These are phyloP conservation scores for Nothocercus nigrocapillus DNA, from an alignment of 2,113 vertebrate genomes.

Conservation along the genomic window DNA sequence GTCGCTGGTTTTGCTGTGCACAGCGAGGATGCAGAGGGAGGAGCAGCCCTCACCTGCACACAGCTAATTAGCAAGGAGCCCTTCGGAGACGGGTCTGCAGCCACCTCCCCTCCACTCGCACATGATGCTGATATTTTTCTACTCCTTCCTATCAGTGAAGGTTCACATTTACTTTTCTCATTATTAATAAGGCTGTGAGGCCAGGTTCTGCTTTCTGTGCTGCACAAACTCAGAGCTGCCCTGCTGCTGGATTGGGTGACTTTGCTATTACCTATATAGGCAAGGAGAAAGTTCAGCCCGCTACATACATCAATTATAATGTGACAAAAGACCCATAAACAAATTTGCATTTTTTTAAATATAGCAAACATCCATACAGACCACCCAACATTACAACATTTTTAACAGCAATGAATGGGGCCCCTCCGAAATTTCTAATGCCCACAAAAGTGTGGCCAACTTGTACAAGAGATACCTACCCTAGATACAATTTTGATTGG, in stretches of 20 bases:
- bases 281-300: neutral
- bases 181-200: neutral
- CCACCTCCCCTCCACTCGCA: neutral
- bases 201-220: neutral
- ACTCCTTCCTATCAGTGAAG: neutral
- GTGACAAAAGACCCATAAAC: neutral
- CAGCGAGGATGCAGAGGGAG: neutral
- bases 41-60: neutral
- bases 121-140: neutral
- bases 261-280: neutral
- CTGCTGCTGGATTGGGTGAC: neutral
- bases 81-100: constrained; percentile 12
- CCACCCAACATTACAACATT: neutral
- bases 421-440: neutral
- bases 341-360: neutral
- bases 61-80: constrained; percentile 12
- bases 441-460: too few species aligned
- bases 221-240: neutral
- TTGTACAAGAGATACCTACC: neutral
- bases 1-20: neutral
- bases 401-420: neutral
- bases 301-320: neutral
- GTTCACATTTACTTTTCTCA: neutral
- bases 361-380: neutral
- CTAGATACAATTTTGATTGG: neutral